Conservation (phyloP, 1,140 invertebrate genomes). For the Monomorium pharaonis region DNA sequence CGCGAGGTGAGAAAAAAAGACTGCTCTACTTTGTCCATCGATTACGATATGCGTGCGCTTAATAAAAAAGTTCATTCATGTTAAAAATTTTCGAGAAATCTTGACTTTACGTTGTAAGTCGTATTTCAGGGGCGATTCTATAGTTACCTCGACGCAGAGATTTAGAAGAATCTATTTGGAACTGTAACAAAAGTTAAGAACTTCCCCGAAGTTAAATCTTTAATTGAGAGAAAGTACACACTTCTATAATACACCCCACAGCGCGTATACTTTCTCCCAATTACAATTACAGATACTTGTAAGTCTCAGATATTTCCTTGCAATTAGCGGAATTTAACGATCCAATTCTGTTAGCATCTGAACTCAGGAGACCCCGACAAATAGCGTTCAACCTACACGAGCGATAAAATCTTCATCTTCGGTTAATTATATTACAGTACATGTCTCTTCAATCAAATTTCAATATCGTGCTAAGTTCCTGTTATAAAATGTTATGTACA, state of each 20-base stretch:
- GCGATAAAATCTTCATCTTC: neutral
- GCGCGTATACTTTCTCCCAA: slow-evolving; percentile 22
- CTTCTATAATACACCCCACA: slow-evolving; percentile 13
- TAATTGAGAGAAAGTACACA: slow-evolving; percentile 49
- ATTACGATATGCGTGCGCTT: neutral
- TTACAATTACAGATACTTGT: slow-evolving; percentile 24
- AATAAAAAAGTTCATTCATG: neutral
- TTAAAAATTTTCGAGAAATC: neutral
- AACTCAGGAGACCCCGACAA: neutral
- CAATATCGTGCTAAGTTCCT: neutral
- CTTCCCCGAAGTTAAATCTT: slow-evolving; percentile 24
- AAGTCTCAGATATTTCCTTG: slow-evolving; percentile 3
- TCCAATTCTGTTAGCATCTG: neutral
- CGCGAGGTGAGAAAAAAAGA: slow-evolving; percentile 86
- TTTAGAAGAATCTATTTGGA: neutral
- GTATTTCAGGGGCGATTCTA: no score
- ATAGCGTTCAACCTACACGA: neutral
- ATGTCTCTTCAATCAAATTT: neutral
- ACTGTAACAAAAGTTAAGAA: neutral
- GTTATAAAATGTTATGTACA: neutral
- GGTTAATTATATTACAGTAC: neutral
- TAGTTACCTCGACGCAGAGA: neutral
- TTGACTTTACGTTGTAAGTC: neutral
- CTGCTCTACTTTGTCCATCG: neutral
- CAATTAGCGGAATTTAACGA: slow-evolving; percentile 8